Percentiles rank a stretch among this genome's conserved stretches.
phyloP scores from a whole-genome alignment of 2,797 vertebrate genomes.

The Siniperca undulata region DNA sequence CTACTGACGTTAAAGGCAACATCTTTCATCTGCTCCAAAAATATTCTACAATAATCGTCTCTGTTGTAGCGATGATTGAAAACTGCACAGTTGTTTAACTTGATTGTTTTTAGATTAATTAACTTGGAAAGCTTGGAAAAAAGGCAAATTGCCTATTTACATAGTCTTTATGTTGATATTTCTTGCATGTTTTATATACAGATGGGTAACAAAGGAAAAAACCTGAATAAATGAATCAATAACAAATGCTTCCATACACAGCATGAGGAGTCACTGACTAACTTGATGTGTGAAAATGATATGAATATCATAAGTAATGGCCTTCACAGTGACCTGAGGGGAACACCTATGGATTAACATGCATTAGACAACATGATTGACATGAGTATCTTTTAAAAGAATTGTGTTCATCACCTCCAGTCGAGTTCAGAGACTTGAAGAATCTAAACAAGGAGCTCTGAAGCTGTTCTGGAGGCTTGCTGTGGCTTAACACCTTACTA shows the following conservation, averaged over 20 bases:
- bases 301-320: neutral
- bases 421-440: no score
- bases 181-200: neutral
- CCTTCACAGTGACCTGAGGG: neutral
- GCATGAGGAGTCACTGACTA: neutral
- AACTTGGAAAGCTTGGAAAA: neutral
- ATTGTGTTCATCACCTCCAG: no score
- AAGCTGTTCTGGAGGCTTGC: neutral
- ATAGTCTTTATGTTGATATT: neutral
- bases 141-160: neutral
- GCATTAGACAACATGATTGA: no score
- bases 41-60: neutral
- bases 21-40: neutral
- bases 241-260: neutral
- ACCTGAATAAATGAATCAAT: neutral
- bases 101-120: neutral
- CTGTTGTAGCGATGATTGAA: neutral
- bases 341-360: neutral
- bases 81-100: neutral
- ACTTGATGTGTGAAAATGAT: neutral
- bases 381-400: no score
- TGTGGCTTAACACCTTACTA: no score
- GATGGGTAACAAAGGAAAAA: neutral
- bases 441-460: neutral
- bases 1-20: neutral